These are phyloP conservation scores for Dynastes hyllus DNA, from an alignment of 2,888 invertebrate species.

Conservation along the genomic window DNA sequence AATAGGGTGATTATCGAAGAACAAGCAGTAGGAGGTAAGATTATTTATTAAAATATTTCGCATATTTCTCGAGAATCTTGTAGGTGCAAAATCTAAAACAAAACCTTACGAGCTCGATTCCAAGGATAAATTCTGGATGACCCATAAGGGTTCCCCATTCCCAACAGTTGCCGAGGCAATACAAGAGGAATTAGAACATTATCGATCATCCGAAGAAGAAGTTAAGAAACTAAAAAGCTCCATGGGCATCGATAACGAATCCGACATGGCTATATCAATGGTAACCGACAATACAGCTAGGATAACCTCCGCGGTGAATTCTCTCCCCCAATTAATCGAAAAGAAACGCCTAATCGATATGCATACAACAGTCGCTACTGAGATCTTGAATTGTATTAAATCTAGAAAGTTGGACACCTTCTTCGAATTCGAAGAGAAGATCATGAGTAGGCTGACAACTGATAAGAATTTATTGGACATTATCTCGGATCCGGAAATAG, in stretches of 20 bases:
- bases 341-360: slow-evolving; percentile 98
- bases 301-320: slow-evolving; percentile 95
- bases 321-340: slow-evolving; percentile 96
- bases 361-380: slow-evolving; percentile 98
- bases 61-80: slow-evolving; percentile 13
- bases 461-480: slow-evolving; percentile 92
- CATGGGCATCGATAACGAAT: slow-evolving; percentile 94
- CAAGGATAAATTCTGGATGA: slow-evolving; percentile 93
- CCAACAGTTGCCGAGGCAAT: slow-evolving; percentile 98
- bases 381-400: slow-evolving; percentile 89
- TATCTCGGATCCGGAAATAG: slow-evolving; percentile 89
- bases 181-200: slow-evolving; percentile 97
- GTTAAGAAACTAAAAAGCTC: slow-evolving; percentile 95
- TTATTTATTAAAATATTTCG: not conserved
- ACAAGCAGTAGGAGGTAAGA: slow-evolving; percentile 64
- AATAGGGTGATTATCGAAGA: slow-evolving; percentile 78
- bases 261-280: slow-evolving; percentile 88
- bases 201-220: slow-evolving; percentile 93
- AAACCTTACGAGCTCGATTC: slow-evolving; percentile 93
- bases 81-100: slow-evolving; percentile 83
- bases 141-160: slow-evolving; percentile 95
- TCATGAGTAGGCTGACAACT: slow-evolving; percentile 90
- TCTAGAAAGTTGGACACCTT: slow-evolving; percentile 93
- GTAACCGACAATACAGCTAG: slow-evolving; percentile 95
- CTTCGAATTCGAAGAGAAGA: slow-evolving; percentile 98